Conservation (phyloP, 2,888 invertebrate species). For the Cosmia trapezina region DNA sequence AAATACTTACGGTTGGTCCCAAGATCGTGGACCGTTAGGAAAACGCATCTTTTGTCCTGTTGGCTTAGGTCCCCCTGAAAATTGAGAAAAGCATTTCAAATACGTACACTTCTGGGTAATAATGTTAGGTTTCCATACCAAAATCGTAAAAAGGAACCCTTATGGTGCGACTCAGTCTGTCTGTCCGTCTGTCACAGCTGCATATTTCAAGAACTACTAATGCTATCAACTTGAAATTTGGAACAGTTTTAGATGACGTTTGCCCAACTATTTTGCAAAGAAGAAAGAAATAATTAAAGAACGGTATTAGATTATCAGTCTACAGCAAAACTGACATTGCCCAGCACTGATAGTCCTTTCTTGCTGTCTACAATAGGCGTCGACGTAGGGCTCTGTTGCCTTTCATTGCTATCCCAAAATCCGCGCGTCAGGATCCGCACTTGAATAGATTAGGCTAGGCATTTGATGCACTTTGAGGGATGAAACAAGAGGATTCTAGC, state of each 20-base stretch:
- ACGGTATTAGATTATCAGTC: not conserved
- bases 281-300: too few species aligned
- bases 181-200: too few species aligned
- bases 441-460: slow-evolving; percentile 7
- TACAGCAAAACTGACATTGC: not conserved
- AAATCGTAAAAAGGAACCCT: too few species aligned
- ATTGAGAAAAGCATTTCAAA: slow-evolving; percentile 23
- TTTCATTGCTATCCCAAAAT: not conserved
- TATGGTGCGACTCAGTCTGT: too few species aligned
- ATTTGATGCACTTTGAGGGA: slow-evolving; percentile 9
- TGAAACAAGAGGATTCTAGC: not conserved
- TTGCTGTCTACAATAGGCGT: not conserved
- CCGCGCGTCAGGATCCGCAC: not conserved
- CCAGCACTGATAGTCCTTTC: not conserved
- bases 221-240: too few species aligned
- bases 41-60: slow-evolving; percentile 95
- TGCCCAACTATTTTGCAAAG: too few species aligned
- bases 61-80: slow-evolving; percentile 95
- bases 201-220: too few species aligned
- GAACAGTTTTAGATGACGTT: too few species aligned
- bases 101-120: not conserved
- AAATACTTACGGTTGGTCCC: slow-evolving; percentile 94
- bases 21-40: slow-evolving; percentile 97
- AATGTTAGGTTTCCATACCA: too few species aligned
- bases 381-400: not conserved